Conservation (phyloP, 1,140 invertebrate genomes). For the Lucilia cuprina region DNA sequence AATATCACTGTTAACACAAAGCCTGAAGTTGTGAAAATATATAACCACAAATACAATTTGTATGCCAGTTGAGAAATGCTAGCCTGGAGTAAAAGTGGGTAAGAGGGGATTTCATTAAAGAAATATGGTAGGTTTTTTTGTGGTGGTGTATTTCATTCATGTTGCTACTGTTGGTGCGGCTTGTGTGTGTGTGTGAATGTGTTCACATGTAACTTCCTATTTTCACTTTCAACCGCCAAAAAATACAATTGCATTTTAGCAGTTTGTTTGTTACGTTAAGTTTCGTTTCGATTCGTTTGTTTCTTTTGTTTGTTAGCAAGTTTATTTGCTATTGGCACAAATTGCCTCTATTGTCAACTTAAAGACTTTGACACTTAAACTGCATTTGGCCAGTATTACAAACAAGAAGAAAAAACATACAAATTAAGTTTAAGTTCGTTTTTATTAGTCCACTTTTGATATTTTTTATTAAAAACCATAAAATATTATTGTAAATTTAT, state of each 20-base stretch:
- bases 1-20: too few relatives aligned
- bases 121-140: neutral
- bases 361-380: constrained; percentile 1
- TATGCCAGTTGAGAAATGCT: neutral
- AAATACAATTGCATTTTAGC: neutral
- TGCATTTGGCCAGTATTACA: neutral
- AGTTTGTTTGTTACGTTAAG: neutral
- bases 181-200: neutral
- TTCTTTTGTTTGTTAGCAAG: neutral
- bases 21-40: neutral
- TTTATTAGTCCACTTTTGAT: neutral
- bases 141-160: neutral
- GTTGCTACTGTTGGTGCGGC: neutral
- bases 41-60: neutral
- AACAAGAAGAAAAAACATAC: neutral
- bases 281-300: neutral
- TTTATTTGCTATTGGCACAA: constrained; percentile 11
- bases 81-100: neutral
- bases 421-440: neutral
- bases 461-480: too few relatives aligned
- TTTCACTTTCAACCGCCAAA: constrained; percentile 8
- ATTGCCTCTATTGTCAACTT: neutral
- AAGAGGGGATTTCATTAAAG: neutral
- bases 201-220: neutral
- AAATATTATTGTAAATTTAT: too few relatives aligned